Conservation (phyloP, 2,797 vertebrate species). For the Pseudochirops cupreus region DNA sequence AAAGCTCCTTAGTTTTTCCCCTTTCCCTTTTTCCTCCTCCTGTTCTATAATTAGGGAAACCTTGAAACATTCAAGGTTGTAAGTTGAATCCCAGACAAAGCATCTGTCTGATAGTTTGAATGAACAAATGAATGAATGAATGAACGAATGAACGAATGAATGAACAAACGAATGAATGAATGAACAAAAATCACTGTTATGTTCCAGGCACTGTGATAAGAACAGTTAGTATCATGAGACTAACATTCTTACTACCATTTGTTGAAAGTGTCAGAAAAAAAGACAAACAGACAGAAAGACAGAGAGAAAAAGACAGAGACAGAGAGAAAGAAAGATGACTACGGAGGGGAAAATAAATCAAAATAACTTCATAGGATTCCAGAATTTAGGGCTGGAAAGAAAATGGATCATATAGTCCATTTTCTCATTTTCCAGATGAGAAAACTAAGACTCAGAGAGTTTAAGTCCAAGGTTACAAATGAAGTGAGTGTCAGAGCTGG, state of each 20-base stretch:
- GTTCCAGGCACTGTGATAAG: neutral
- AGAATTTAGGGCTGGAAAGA: neutral
- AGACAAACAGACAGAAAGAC: slow-evolving; percentile 22
- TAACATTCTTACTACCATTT: neutral
- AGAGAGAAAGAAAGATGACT: slow-evolving; percentile 21
- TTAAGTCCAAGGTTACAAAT: neutral
- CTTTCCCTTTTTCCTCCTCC: slow-evolving; percentile 19
- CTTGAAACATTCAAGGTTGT: slow-evolving; percentile 56
- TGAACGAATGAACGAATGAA: no score
- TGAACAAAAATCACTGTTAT: neutral
- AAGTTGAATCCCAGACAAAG: slow-evolving; percentile 16
- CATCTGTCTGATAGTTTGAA: slow-evolving; percentile 1
- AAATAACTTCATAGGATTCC: neutral
- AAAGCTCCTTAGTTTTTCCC: slow-evolving; percentile 48
- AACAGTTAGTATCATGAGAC: neutral
- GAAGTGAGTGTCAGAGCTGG: neutral
- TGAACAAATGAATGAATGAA: neutral
- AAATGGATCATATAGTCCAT: neutral
- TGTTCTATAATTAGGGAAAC: slow-evolving; percentile 61
- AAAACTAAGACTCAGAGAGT: neutral
- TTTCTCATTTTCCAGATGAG: neutral
- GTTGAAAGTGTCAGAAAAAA: slow-evolving; percentile 39
- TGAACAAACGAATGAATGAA: neutral
- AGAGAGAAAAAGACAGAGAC: slow-evolving; percentile 11
- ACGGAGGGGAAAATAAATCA: neutral